Evolutionary conservation across 2,113 vertebrate species (phyloP).

Genomic region (Cnemophilus loriae): DNA sequence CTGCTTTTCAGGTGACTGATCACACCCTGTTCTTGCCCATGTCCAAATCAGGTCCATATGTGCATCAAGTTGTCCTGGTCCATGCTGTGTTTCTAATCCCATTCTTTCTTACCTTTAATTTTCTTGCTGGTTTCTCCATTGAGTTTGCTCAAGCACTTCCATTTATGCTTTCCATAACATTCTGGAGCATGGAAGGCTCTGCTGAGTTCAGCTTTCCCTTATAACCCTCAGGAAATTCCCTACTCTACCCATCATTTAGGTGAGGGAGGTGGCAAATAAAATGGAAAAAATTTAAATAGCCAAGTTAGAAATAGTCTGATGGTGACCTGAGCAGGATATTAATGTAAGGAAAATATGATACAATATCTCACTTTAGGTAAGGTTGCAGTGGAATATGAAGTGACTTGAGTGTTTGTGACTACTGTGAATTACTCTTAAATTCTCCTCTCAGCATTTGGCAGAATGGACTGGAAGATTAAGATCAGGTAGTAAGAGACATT

Average conservation of each 20-base stretch:
- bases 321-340: neutral
- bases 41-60: neutral
- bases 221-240: neutral
- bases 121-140: neutral
- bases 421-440: neutral
- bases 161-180: neutral
- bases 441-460: neutral
- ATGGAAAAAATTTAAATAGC: neutral
- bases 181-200: neutral
- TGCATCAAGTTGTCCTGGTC: neutral
- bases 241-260: neutral
- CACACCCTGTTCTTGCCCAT: neutral
- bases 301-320: neutral
- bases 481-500: neutral
- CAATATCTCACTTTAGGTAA: neutral
- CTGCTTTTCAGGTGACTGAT: neutral
- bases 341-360: neutral
- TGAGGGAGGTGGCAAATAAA: neutral
- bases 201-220: neutral
- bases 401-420: neutral
- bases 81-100: neutral
- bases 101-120: neutral
- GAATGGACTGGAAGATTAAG: neutral
- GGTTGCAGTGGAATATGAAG: neutral
- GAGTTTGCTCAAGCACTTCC: neutral